Evolutionary conservation across 2,888 invertebrate species (phyloP), one percentile per base, ranked within the genome.

Genomic region (Noctuana brunneofusca): DNA sequence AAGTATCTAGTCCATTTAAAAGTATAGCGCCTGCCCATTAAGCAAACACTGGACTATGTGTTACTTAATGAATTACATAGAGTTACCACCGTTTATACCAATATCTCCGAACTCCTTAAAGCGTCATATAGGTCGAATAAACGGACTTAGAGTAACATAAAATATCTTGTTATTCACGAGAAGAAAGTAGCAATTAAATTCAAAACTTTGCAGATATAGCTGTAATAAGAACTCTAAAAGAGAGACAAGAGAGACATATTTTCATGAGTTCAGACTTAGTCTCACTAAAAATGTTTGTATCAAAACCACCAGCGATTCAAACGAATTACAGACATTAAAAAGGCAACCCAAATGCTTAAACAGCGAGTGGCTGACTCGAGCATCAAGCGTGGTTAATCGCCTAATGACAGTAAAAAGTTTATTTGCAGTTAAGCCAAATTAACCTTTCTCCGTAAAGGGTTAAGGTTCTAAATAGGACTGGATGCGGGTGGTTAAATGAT

Each of bases 341-440:
- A 53, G 53, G n/a, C 30, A 52, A 58, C 43, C 59, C 24, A 53
- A 60, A 60, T 60, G 59, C 35, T 20, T 60, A 60, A 32, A 32
- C 46, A 41, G 12, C 48, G 58, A 50, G 16, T n/a, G 60, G 22
- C 12, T 54, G 48, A 32, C 43, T 53, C 52, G 32, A 52, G 53
- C 35, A 24, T 60, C 48, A 38, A 60, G 54, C 54, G 60, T 54
- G 18, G 54, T 48, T 22, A 60, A 60, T 54, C 48, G 53, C 35
- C 30, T 60, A 60, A 60, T 60, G 16, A 32, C 48, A 24, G 35
- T 54, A 60, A 60, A 60, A 60, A 60, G 60, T 53, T 27, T n/a
- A 24, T 16, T 27, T 46, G 5, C 8, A 22, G 43, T 38, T 27
- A 30, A 54, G 48, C 24, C 4, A 54, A 60, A 24, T 48, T 48